phyloP scores from a whole-genome alignment of 2,888 invertebrate species.

The Neuroscelio doddi region DNA sequence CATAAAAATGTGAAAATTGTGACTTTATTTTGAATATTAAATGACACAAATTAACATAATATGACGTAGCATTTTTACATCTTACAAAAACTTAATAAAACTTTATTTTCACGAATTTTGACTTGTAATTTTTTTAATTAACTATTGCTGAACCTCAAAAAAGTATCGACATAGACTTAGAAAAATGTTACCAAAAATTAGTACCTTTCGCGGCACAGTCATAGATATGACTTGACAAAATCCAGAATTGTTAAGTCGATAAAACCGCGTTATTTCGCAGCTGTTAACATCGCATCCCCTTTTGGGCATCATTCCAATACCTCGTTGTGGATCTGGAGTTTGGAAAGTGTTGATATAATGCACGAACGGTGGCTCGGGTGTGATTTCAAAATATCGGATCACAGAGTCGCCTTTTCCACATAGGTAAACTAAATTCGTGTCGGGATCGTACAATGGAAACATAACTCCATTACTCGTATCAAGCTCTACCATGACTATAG shows the following conservation, averaged over 20 bases:
- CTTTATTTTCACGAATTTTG: too few relatives aligned
- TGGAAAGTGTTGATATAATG: conserved; percentile 98
- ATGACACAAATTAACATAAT: too few relatives aligned
- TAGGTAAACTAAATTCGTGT: conserved; percentile 94
- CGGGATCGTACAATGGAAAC: conserved; percentile 97
- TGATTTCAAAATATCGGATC: conserved; percentile 95
- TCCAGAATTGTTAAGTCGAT: conserved; percentile 94
- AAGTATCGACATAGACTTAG: too few relatives aligned
- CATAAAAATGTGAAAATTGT: too few relatives aligned
- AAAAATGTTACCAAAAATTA: too few relatives aligned
- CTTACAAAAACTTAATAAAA: too few relatives aligned
- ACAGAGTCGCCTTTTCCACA: conserved; percentile 99
- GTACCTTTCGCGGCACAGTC: conserved; percentile 95
- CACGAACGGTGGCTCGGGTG: conserved; percentile 93
- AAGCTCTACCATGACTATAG: conserved; percentile 93
- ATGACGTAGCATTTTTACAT: too few relatives aligned
- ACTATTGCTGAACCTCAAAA: too few relatives aligned
- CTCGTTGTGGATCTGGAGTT: conserved; percentile 97
- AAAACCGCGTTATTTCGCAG: conserved; percentile 97
- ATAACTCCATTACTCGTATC: conserved; percentile 97
- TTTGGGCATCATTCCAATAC: conserved; percentile 98
- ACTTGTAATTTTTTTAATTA: too few relatives aligned
- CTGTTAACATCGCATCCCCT: conserved; percentile 94
- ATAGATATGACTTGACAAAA: conserved; percentile 96
- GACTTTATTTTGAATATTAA: too few relatives aligned